phyloP scores from a whole-genome alignment of 2,888 invertebrate genomes.

The Taenaris catops region DNA sequence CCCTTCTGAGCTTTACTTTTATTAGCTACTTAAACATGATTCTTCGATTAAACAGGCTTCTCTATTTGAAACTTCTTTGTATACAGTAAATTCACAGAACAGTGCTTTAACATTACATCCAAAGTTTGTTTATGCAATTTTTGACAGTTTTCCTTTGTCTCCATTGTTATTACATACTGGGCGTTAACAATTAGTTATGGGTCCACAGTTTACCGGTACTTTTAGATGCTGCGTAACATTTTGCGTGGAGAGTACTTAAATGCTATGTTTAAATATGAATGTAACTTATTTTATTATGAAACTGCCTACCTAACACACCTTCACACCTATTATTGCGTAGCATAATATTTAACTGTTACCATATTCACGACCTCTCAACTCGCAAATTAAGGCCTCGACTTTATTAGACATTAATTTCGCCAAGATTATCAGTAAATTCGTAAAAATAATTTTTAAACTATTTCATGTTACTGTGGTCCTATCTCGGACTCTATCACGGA shows the following conservation, averaged over 20 bases:
- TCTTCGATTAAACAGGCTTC: too few relatives aligned
- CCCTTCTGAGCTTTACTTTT: too few relatives aligned
- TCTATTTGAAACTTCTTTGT: too few relatives aligned
- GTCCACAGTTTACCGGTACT: slow-evolving; percentile 5
- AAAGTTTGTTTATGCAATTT: not conserved
- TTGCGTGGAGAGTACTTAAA: slow-evolving; percentile 3
- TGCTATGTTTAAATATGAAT: slow-evolving; percentile 3
- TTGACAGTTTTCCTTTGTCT: not conserved
- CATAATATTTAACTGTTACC: too few relatives aligned
- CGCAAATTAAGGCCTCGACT: too few relatives aligned
- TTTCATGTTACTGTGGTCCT: not conserved
- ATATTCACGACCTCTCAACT: too few relatives aligned
- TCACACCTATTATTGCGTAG: slow-evolving; percentile 4
- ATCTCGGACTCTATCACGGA: not conserved
- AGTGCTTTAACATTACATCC: too few relatives aligned
- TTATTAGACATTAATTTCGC: too few relatives aligned
- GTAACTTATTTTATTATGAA: slow-evolving; percentile 11
- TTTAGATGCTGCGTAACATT: slow-evolving; percentile 14
- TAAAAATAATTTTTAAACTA: too few relatives aligned
- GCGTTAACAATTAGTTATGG: slow-evolving; percentile 11
- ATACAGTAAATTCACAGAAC: too few relatives aligned
- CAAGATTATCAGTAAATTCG: too few relatives aligned
- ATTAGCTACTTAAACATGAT: too few relatives aligned
- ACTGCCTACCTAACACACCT: slow-evolving; percentile 2
- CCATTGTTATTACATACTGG: slow-evolving; percentile 1